These are phyloP conservation scores for Bombus balteatus DNA, from an alignment of 1,140 invertebrate genomes.

Conservation along the genomic window DNA sequence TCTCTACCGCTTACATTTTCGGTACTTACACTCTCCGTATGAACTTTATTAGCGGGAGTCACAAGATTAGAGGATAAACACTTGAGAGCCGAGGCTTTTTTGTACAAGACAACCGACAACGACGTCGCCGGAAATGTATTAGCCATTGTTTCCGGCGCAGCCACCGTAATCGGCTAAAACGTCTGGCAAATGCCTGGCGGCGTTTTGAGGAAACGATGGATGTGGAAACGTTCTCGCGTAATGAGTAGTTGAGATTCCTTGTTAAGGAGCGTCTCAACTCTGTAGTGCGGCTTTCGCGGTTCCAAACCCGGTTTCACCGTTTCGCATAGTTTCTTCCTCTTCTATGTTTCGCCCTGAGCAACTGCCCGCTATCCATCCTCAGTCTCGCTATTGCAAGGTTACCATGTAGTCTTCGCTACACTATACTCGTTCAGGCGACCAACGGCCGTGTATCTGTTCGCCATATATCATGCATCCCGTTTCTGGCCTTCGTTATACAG, in stretches of 20 bases:
- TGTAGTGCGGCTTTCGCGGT: slow-evolving; percentile 70
- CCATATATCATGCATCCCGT: background rate
- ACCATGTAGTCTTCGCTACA: background rate
- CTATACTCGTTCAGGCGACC: background rate
- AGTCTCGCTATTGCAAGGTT: background rate
- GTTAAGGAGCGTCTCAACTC: slow-evolving; percentile 69
- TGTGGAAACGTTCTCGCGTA: slow-evolving; percentile 63
- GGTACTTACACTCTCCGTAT: too few relatives aligned
- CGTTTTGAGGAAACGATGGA: slow-evolving; percentile 47
- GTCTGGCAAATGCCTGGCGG: slow-evolving; percentile 52
- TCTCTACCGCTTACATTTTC: background rate
- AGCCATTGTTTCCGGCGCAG: slow-evolving; percentile 39
- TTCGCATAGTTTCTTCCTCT: slow-evolving; percentile 64
- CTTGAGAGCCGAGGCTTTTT: background rate
- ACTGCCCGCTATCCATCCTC: background rate
- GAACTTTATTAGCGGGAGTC: background rate
- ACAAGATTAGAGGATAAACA: background rate
- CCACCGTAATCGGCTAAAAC: slow-evolving; percentile 51
- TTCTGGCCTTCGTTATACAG: too few relatives aligned
- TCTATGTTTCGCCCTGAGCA: slow-evolving; percentile 18
- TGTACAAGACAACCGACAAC: too few relatives aligned
- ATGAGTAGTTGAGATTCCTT: slow-evolving; percentile 73
- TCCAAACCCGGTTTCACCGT: slow-evolving; percentile 67
- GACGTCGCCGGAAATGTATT: slow-evolving; percentile 26
- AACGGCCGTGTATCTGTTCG: background rate